Percentiles rank a stretch among this genome's conserved stretches.
These are phyloP conservation scores for Amphimallon solstitiale DNA, from an alignment of 2,888 invertebrate genomes.

Conservation along the genomic window DNA sequence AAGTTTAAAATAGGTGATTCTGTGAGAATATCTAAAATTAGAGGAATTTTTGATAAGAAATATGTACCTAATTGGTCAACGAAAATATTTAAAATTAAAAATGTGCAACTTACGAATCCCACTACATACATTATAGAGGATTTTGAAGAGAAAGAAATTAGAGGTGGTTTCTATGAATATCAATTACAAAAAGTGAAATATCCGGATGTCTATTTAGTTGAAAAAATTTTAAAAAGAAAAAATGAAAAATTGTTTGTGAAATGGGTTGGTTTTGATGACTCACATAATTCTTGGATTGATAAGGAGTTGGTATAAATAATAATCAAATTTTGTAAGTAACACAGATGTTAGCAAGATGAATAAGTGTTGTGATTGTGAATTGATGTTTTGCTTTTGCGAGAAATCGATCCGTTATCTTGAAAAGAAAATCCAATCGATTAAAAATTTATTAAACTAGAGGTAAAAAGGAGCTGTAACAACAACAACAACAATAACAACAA, in stretches of 20 bases:
- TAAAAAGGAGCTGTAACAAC: too few species aligned
- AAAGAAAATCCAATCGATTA: too few species aligned
- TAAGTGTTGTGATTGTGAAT: too few species aligned
- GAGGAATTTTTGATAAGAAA: slow-evolving; percentile 9
- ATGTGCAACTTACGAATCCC: neutral
- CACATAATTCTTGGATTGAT: too few species aligned
- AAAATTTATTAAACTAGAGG: too few species aligned
- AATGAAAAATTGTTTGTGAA: slow-evolving; percentile 43
- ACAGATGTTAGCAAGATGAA: too few species aligned
- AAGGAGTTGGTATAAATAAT: too few species aligned
- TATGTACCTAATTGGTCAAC: neutral
- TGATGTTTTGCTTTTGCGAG: too few species aligned
- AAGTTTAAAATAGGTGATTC: neutral
- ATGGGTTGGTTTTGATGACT: slow-evolving; percentile 39
- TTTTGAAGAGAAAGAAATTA: slow-evolving; percentile 40
- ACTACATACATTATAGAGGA: too few species aligned
- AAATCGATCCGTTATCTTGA: too few species aligned
- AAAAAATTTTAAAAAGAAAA: slow-evolving; percentile 47
- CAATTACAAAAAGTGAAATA: slow-evolving; percentile 50
- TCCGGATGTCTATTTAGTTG: slow-evolving; percentile 50
- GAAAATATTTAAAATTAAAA: neutral
- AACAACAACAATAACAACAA: too few species aligned
- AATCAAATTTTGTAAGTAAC: too few species aligned
- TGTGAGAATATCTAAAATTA: slow-evolving; percentile 1
- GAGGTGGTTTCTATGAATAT: slow-evolving; percentile 52